Evolutionary conservation across 2,888 invertebrate species (phyloP).

Genomic region (Bombylius major): DNA sequence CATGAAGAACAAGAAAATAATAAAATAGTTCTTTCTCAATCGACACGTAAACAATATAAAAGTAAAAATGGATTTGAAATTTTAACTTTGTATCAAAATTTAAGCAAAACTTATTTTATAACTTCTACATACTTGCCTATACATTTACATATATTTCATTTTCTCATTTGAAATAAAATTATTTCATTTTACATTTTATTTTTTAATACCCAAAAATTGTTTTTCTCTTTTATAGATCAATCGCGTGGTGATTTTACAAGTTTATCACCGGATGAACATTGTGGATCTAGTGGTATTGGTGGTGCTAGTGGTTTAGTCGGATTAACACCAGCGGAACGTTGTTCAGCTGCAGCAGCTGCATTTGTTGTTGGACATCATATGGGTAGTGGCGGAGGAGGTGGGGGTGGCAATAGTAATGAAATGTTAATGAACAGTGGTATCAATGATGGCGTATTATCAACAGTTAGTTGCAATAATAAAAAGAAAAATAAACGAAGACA

Average conservation of each 20-base stretch:
- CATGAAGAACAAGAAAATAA: too few species aligned
- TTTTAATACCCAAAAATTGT: not conserved
- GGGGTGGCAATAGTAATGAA: slow-evolving; percentile 13
- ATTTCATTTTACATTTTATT: not conserved
- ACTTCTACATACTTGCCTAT: slow-evolving; percentile 4
- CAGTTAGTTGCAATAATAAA: slow-evolving; percentile 66
- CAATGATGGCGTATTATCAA: slow-evolving; percentile 2
- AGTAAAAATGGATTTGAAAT: slow-evolving; percentile 2
- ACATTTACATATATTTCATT: not conserved
- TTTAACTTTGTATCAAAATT: not conserved
- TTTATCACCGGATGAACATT: slow-evolving; percentile 16
- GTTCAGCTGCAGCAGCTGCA: slow-evolving; percentile 22
- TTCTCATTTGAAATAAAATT: too few species aligned
- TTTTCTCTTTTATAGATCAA: slow-evolving; percentile 14
- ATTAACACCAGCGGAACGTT: slow-evolving; percentile 10
- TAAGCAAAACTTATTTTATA: not conserved
- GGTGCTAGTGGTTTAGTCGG: slow-evolving; percentile 10
- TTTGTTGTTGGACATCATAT: slow-evolving; percentile 21
- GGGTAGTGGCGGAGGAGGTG: slow-evolving; percentile 13
- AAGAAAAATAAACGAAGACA: slow-evolving; percentile 91
- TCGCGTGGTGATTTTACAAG: slow-evolving; percentile 17
- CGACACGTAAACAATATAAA: not conserved
- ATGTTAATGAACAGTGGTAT: not conserved
- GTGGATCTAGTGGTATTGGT: slow-evolving; percentile 17
- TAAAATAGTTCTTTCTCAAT: too few species aligned